These are phyloP conservation scores for Laodelphax striatellus DNA, from an alignment of 1,140 invertebrate genomes.

Conservation along the genomic window DNA sequence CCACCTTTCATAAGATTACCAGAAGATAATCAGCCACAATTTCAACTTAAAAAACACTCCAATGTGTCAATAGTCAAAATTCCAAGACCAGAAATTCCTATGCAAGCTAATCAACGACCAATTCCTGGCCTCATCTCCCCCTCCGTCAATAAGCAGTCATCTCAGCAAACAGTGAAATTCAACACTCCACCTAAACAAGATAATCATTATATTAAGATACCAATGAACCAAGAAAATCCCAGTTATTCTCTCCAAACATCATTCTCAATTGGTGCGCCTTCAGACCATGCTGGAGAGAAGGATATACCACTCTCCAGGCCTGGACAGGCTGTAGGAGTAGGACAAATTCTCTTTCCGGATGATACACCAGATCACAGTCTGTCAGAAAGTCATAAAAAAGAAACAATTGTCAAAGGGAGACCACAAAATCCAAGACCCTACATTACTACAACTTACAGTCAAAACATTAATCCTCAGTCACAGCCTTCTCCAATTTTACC, in stretches of 20 bases:
- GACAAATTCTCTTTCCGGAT: constrained; percentile 21
- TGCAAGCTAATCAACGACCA: constrained; percentile 3
- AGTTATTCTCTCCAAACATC: constrained; percentile 27
- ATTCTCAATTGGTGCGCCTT: constrained; percentile 23
- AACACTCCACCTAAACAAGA: constrained; percentile 16
- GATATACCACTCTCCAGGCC: constrained; percentile 11
- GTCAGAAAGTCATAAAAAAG: neutral
- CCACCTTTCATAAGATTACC: neutral
- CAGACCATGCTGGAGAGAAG: constrained; percentile 9
- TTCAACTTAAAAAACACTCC: neutral
- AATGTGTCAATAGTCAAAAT: neutral
- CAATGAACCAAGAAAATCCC: constrained; percentile 21
- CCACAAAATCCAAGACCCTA: neutral
- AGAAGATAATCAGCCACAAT: neutral
- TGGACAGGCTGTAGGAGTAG: constrained; percentile 21
- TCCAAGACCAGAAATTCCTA: neutral
- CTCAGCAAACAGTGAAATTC: constrained; percentile 4
- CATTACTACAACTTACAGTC: neutral
- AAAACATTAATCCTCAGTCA: neutral
- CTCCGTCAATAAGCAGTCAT: neutral
- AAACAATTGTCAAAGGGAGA: neutral
- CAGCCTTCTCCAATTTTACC: neutral
- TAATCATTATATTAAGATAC: constrained; percentile 22
- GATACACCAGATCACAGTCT: constrained; percentile 10
- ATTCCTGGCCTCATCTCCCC: neutral